These are phyloP conservation scores for Danio jaintianensis DNA, from an alignment of 2,797 vertebrate genomes.

Conservation along the genomic window DNA sequence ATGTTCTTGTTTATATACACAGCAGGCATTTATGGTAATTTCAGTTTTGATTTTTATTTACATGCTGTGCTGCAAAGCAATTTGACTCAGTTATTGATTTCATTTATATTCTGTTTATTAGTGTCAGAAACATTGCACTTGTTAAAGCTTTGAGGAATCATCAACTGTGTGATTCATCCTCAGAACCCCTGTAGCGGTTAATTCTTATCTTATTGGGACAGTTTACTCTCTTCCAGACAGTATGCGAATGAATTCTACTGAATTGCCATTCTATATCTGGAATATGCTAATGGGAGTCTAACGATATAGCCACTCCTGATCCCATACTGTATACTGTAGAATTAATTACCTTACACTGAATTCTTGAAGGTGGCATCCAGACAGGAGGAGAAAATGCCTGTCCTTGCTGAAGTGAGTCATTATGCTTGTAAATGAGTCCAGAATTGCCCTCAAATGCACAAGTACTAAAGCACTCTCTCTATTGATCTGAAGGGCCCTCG, in stretches of 20 bases:
- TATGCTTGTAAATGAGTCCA: constrained; percentile 41
- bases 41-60: background rate
- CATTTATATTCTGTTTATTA: background rate
- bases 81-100: constrained; percentile 2
- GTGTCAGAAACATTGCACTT: background rate
- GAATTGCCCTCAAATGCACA: constrained; percentile 31
- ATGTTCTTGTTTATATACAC: background rate
- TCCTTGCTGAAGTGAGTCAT: constrained; percentile 30
- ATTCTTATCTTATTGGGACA: background rate
- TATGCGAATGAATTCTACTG: background rate
- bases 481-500: constrained; percentile 43
- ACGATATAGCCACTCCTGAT: background rate
- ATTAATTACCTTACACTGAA: constrained; percentile 6
- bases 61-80: background rate
- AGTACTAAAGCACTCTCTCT: constrained; percentile 16
- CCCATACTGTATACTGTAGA: constrained; percentile 7
- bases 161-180: background rate
- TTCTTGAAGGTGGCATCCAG: background rate
- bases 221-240: background rate
- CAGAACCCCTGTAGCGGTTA: no score
- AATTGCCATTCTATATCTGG: background rate
- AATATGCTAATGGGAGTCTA: background rate
- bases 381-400: constrained; percentile 5
- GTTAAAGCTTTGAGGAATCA: background rate
- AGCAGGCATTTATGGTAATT: background rate